These are phyloP conservation scores for Trichechus manatus DNA, from an alignment of 2,113 vertebrate species.

Conservation along the genomic window DNA sequence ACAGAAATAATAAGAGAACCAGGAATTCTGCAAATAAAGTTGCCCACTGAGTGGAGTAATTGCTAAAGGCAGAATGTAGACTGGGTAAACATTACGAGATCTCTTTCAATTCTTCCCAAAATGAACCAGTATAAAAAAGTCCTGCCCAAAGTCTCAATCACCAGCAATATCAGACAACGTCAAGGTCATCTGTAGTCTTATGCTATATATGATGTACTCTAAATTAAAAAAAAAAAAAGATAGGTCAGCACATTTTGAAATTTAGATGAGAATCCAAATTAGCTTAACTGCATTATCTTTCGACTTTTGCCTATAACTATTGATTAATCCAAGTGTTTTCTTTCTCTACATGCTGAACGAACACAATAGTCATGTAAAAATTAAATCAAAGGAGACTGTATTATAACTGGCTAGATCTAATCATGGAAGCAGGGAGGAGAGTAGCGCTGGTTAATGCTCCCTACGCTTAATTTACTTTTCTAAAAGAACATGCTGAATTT, in stretches of 20 bases:
- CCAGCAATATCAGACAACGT: not conserved
- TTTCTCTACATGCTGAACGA: slow-evolving; percentile 52
- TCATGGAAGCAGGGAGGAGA: not conserved
- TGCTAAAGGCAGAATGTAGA: not conserved
- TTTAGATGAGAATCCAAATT: slow-evolving; percentile 11
- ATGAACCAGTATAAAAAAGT: not conserved
- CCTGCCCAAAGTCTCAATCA: not conserved
- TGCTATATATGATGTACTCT: not conserved
- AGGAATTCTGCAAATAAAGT: not conserved
- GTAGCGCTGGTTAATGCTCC: slow-evolving; percentile 49
- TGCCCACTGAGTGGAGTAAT: not conserved
- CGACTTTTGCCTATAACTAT: slow-evolving; percentile 50
- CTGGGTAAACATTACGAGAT: not conserved
- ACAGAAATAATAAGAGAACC: not conserved
- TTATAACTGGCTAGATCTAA: slow-evolving; percentile 33
- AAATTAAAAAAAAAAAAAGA: not conserved
- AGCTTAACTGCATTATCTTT: slow-evolving; percentile 51
- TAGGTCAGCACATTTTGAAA: slow-evolving; percentile 11
- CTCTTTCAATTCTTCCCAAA: not conserved
- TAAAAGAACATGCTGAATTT: slow-evolving; percentile 20
- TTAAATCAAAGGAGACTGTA: slow-evolving; percentile 48
- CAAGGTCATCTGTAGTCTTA: not conserved
- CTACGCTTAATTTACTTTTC: slow-evolving; percentile 42
- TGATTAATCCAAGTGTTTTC: slow-evolving; percentile 69
- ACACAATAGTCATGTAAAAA: slow-evolving; percentile 65